Evolutionary conservation across 2,797 vertebrate species (phyloP), one percentile per base, ranked within the genome.

Genomic region (Esox masquinongy): DNA sequence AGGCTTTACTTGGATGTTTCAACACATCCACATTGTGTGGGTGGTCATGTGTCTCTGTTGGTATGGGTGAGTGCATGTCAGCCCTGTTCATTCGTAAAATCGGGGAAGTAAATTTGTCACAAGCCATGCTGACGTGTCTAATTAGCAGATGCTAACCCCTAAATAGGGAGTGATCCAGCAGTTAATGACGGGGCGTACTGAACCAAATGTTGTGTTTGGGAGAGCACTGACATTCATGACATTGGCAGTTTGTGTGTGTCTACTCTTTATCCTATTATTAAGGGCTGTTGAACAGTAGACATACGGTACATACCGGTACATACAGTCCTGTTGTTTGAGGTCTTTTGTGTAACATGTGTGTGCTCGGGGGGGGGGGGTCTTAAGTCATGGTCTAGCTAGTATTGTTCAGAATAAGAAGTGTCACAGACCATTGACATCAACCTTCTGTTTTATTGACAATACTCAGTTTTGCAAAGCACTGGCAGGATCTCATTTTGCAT

Each of bases 51-150:
- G n/a, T n/a, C n/a, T n/a, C n/a, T n/a, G n/a, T n/a, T n/a, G 29
- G 29, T 31, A 31, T 31, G 29, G 29, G 36, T 39, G 36, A 39
- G 5, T 39, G 36, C 36, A 39, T 3, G 4, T 5, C 36, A 39
- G 36, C 4, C 36, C 36, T 39, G 36, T 86, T 85, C 79, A 72
- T 70, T 77, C 29, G 39, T 69, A 74, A 84, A 74, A 68, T 80
- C 31, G 36, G 47, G 74, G 73, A 80, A 88, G 89, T 83, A 24
- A 82, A 84, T 74, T 80, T 53, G 11, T 87, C 80, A 75, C 83
- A 79, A 74, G 19, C 15, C 51, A n/a, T 47, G 31, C 68, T 79
- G 61, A 78, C 69, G 64, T 36, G 5, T 73, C 72, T 29, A 69
- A 16, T 61, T 72, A 73, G 39, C 29, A 51, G 34, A 22, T 61